Evolutionary conservation across 2,797 vertebrate genomes (phyloP).

Genomic region (Nyctibius grandis): DNA sequence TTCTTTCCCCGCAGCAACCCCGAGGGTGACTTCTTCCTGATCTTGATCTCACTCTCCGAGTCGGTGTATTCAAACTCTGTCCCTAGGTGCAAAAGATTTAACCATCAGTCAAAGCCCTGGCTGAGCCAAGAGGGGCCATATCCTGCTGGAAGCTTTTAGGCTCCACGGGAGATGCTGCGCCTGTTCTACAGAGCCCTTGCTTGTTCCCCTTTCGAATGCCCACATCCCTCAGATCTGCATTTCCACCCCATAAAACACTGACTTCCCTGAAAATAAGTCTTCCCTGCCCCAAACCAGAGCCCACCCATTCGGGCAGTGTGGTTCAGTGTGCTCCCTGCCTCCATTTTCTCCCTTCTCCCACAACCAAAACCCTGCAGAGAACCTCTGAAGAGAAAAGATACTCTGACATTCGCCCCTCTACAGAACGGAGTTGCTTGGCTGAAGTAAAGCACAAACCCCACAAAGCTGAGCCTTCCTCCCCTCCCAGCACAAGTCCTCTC

Average conservation of each 20-base stretch:
- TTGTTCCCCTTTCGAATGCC: background rate
- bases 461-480: background rate
- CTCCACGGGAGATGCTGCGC: background rate
- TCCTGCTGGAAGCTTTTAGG: background rate
- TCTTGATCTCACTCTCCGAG: conserved; percentile 88
- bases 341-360: background rate
- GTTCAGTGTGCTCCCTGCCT: background rate
- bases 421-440: background rate
- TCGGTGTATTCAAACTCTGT: conserved; percentile 93
- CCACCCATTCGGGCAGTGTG: background rate
- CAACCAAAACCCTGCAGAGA: background rate
- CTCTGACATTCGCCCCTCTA: background rate
- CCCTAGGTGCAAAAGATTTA: conserved; percentile 58
- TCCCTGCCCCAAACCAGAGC: background rate
- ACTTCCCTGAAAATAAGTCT: background rate
- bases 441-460: background rate
- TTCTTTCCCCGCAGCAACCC: conserved; percentile 85
- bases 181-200: background rate
- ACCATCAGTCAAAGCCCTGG: background rate
- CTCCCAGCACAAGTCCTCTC: background rate
- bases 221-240: background rate
- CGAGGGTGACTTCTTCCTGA: conserved; percentile 82
- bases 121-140: background rate
- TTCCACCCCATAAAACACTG: background rate
- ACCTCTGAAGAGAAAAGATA: background rate